These are phyloP conservation scores for Limnodromus scolopaceus DNA, from an alignment of 2,797 vertebrate species.

Conservation along the genomic window DNA sequence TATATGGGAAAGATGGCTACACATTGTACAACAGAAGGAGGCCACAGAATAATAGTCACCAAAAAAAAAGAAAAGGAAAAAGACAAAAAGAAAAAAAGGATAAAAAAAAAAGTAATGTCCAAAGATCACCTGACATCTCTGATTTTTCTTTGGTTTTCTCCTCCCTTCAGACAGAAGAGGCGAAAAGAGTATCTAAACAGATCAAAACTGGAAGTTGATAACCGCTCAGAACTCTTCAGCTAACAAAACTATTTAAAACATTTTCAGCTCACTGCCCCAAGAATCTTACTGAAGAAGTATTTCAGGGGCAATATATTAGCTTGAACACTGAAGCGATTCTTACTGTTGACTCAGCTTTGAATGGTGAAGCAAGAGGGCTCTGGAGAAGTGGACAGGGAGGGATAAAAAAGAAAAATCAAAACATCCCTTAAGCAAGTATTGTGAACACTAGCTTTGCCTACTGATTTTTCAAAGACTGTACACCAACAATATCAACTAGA, in stretches of 20 bases:
- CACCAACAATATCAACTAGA: not conserved
- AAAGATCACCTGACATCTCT: not conserved
- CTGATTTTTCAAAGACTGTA: not conserved
- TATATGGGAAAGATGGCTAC: not conserved
- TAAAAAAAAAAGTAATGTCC: accelerated
- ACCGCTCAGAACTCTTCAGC: not conserved
- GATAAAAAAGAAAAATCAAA: not conserved
- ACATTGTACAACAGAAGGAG: not conserved
- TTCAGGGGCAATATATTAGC: not conserved
- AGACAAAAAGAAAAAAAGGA: not conserved
- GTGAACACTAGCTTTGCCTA: not conserved
- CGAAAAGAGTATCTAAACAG: not conserved
- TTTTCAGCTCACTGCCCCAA: not conserved
- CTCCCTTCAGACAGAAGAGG: not conserved
- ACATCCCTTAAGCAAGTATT: not conserved
- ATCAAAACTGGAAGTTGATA: not conserved
- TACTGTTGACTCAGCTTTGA: not conserved
- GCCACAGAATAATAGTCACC: not conserved
- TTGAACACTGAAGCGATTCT: not conserved
- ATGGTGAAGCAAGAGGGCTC: not conserved
- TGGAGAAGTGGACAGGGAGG: not conserved
- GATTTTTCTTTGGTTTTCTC: not conserved
- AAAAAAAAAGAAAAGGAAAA: not conserved
- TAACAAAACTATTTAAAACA: not conserved
- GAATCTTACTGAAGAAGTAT: not conserved